phyloP scores from a whole-genome alignment of 2,797 vertebrate genomes.

The Microcaecilia unicolor region DNA sequence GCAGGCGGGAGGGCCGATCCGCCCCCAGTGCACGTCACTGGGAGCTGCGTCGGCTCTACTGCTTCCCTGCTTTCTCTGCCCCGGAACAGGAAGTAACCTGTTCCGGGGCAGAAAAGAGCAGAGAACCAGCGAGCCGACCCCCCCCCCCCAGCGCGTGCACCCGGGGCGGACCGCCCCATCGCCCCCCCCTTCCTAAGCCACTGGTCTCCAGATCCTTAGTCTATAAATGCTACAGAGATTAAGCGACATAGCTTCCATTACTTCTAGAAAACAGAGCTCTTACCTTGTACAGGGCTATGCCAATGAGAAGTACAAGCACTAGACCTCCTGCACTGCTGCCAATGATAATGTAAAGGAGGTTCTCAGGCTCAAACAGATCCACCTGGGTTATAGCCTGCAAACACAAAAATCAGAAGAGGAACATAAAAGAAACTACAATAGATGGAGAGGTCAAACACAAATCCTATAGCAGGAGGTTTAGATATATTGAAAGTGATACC shows the following conservation, averaged over 20 bases:
- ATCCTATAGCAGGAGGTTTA: neutral
- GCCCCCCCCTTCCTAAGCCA: too few species aligned
- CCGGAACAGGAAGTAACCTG: too few species aligned
- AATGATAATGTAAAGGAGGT: slow-evolving; percentile 21
- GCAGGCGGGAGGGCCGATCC: too few species aligned
- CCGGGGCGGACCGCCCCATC: too few species aligned
- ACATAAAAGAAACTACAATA: neutral
- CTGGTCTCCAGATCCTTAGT: too few species aligned
- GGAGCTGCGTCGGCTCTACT: too few species aligned
- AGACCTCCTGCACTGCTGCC: slow-evolving; percentile 22
- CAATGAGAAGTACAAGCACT: slow-evolving; percentile 25
- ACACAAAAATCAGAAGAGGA: neutral
- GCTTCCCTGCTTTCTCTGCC: too few species aligned
- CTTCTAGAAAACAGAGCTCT: neutral
- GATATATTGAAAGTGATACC: neutral
- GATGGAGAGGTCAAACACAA: neutral
- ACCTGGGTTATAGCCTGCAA: slow-evolving; percentile 26
- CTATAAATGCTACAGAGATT: neutral
- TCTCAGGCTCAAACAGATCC: slow-evolving; percentile 13
- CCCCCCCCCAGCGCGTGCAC: too few species aligned
- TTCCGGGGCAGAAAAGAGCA: too few species aligned
- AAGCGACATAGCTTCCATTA: neutral
- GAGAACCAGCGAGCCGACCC: too few species aligned
- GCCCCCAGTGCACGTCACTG: too few species aligned
- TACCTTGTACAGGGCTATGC: slow-evolving; percentile 30